A percentile compares a stretch with the other conserved stretches of the same genome.
Evolutionary conservation across 2,888 invertebrate genomes (phyloP).

Genomic region (Koerneria pararmatus): DNA sequence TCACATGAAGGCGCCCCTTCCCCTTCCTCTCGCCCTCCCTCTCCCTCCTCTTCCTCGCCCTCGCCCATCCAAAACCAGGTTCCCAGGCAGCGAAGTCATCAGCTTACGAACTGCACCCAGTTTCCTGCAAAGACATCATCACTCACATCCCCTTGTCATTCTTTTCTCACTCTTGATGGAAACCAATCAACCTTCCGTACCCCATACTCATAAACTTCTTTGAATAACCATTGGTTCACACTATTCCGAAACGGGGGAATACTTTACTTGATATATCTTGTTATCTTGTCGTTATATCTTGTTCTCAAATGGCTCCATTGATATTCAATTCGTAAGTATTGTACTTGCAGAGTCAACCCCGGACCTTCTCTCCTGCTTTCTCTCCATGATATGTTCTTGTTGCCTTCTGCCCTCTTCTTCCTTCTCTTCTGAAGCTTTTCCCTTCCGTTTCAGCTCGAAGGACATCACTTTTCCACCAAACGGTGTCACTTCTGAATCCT

Average conservation of each 20-base stretch:
- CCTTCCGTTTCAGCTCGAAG: constrained; percentile 35
- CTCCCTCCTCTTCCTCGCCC: constrained; percentile 4
- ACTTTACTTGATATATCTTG: not conserved
- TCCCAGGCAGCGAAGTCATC: constrained; percentile 31
- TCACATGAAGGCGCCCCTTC: too few species aligned
- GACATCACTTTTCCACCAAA: constrained; percentile 51
- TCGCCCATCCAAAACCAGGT: constrained; percentile 29
- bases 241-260: not conserved
- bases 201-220: not conserved
- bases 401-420: constrained; percentile 26
- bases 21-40: not conserved
- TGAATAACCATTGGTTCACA: not conserved
- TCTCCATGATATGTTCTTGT: constrained; percentile 8
- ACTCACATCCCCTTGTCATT: not conserved
- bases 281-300: too few species aligned
- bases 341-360: too few species aligned
- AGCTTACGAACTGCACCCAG: constrained; percentile 14
- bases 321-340: too few species aligned
- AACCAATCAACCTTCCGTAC: not conserved
- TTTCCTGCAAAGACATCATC: constrained; percentile 2
- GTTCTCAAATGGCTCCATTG: too few species aligned
- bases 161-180: not conserved
- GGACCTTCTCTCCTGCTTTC: constrained; percentile 29
- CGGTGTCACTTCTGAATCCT: constrained; percentile 32
- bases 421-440: constrained; percentile 7